Evolutionary conservation across 2,113 vertebrate genomes (phyloP).

Genomic region (Psilopogon haemacephalus): DNA sequence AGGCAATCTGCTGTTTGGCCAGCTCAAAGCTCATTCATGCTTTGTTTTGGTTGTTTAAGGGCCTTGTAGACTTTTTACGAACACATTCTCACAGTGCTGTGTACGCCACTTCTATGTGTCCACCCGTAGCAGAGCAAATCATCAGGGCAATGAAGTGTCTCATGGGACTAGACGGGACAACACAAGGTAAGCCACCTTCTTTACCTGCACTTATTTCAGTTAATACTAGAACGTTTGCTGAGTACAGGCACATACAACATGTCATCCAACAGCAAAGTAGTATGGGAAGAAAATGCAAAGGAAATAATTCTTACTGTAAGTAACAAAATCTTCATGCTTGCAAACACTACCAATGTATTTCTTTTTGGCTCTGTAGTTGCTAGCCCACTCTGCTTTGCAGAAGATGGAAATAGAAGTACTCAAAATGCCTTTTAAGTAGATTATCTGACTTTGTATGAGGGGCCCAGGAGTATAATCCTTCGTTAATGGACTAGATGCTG

Average conservation of each 20-base stretch:
- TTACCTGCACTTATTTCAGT: background rate
- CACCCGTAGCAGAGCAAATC: slow-evolving; percentile 84
- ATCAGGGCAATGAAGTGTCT: slow-evolving; percentile 86
- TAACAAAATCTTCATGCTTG: background rate
- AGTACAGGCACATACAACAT: accelerated
- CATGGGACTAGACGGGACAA: slow-evolving; percentile 85
- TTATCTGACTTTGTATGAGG: background rate
- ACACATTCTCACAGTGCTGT: slow-evolving; percentile 86
- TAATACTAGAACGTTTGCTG: background rate
- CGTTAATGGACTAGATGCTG: background rate
- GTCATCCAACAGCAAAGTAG: background rate
- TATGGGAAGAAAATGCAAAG: background rate
- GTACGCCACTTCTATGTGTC: slow-evolving; percentile 87
- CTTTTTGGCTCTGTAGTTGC: background rate
- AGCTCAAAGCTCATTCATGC: slow-evolving; percentile 35
- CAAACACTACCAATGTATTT: background rate
- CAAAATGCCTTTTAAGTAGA: background rate
- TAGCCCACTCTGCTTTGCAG: background rate
- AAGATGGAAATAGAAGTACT: background rate
- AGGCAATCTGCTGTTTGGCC: background rate
- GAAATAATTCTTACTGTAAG: background rate
- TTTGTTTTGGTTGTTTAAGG: slow-evolving; percentile 76
- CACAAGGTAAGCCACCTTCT: slow-evolving; percentile 79
- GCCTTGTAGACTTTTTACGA: slow-evolving; percentile 88
- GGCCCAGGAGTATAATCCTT: background rate